A percentile compares a stretch with the other conserved stretches of the same genome.
These are phyloP conservation scores for Malacosoma neustria DNA, from an alignment of 2,888 invertebrate genomes.

Conservation along the genomic window DNA sequence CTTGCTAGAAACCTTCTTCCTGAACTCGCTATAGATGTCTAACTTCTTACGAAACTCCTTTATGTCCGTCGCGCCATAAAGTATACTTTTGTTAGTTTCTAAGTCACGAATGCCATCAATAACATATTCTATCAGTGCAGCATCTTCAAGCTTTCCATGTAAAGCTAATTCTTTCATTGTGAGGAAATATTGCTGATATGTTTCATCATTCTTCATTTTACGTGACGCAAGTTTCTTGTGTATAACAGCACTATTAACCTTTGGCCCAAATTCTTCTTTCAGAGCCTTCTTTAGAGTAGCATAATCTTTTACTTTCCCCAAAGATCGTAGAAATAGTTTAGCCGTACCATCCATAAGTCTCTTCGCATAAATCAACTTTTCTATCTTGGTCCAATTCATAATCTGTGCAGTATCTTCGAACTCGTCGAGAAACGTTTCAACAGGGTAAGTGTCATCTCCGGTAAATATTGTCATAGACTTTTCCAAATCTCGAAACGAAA, in stretches of 20 bases:
- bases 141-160: conserved; percentile 8
- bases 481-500: neutral
- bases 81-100: neutral
- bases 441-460: neutral
- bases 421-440: neutral
- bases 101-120: conserved; percentile 1
- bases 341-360: neutral
- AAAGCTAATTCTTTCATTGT: conserved; percentile 7
- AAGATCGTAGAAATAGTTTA: neutral
- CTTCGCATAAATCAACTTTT: neutral
- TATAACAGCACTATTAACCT: conserved; percentile 6
- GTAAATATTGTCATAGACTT: neutral
- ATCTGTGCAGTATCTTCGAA: neutral
- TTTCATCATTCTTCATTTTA: conserved; percentile 25
- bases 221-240: conserved; percentile 6
- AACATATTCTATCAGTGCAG: conserved; percentile 4
- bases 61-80: neutral
- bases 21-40: conserved; percentile 1
- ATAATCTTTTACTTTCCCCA: neutral
- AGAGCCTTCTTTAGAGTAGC: neutral
- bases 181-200: conserved; percentile 12
- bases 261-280: conserved; percentile 8
- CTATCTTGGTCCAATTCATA: neutral
- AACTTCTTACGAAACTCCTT: conserved; percentile 2
- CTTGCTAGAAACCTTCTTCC: neutral